Base-by-base conservation (phyloP, 2,113 vertebrate species). In the Hemicordylus capensis region DNA sequence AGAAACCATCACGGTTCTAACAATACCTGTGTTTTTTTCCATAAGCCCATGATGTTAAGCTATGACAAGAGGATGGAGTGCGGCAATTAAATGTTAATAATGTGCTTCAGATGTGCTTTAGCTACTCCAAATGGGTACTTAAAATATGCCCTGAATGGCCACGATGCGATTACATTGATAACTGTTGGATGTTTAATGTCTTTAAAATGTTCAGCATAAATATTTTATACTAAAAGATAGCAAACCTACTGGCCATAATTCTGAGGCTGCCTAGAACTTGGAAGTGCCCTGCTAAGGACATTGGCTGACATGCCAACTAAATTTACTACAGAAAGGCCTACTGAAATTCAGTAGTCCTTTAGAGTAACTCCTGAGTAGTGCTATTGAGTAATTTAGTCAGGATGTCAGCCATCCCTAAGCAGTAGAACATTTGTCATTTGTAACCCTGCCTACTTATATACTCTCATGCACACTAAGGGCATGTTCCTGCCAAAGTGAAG, bases 81-180 rank as follows among this genome's bases (percentile, higher is more conserved):
- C n/a, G 48, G 75, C 66, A 85, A 85, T 70, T 61, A 85, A 78
- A 69, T 46, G 83, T 78, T 59, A 85, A 85, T 78, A 46, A 72
- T 79, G 11, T 70, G 39, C 20, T 77, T 58, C 6, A 2, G 14
- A 46, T 78, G 64, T 56, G 51, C 39, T 58, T 85, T 85, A 48
- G 37, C 51, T 34, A 34, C 64, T 70, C 22, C 54, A 70, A 58
- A 69, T 78, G 28, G 28, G 39, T 85, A 77, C 51, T 85, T 78
- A 77, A 85, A 69, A 59, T 70, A 48, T 70, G 51, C 54, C 31
- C 66, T 72, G 31, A 78, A 85, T 59, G 44, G 42, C 31, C 42
- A 37, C 10, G 28, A 70, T 61, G 54, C 31, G 46, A 59, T 77
- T 79, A 26, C 28, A 74, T 12, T 63, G 26, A 73, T 72, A 51